Evolutionary conservation across 1,140 invertebrate species (phyloP).

Genomic region (Drosophila serrata): DNA sequence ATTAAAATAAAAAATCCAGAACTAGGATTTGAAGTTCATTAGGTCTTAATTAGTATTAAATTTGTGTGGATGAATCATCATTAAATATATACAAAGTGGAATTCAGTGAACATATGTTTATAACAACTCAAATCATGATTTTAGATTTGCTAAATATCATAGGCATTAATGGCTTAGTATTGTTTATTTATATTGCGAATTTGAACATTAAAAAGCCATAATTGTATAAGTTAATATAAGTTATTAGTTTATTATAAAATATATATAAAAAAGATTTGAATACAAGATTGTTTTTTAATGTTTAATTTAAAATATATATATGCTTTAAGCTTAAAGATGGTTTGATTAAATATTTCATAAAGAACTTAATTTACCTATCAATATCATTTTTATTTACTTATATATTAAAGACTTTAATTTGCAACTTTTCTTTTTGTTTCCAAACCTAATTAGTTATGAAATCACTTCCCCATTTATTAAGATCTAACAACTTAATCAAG

Average conservation of each 20-base stretch:
- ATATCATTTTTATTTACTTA: neutral
- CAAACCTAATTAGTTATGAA: neutral
- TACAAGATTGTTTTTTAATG: too few relatives aligned
- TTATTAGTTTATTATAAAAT: neutral
- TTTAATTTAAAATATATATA: too few relatives aligned
- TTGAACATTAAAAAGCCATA: too few relatives aligned
- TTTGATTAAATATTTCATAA: neutral
- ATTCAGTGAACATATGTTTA: neutral
- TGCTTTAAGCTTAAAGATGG: neutral
- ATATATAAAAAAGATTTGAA: too few relatives aligned
- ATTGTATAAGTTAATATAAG: too few relatives aligned
- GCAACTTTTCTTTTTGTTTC: neutral
- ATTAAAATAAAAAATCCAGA: neutral
- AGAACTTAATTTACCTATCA: neutral
- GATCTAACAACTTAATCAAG: constrained; percentile 1
- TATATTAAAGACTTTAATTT: neutral
- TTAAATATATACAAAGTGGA: constrained; percentile 8
- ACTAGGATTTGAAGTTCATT: constrained; percentile 23
- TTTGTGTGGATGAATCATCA: constrained; percentile 20
- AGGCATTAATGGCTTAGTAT: neutral
- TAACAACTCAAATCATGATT: neutral
- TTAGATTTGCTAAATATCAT: neutral
- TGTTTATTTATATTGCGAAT: neutral
- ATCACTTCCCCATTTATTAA: constrained; percentile 3
- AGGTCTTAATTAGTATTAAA: constrained; percentile 36